Conservation (phyloP, 1,140 invertebrate genomes). For the Latrodectus geometricus region DNA sequence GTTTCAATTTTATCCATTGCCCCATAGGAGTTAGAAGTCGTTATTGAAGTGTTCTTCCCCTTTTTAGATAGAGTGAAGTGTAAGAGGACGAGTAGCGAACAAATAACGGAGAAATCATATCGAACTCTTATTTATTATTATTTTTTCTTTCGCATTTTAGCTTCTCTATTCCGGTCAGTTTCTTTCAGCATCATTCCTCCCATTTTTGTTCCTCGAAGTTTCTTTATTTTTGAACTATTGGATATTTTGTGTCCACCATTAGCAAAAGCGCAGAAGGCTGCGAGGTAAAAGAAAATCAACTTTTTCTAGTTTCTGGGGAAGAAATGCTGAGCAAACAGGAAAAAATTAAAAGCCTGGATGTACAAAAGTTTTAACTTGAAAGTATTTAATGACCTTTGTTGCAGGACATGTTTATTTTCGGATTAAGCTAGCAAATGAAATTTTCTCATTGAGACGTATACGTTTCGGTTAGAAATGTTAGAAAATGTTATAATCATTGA, state of each 20-base stretch:
- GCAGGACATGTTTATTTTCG: no score
- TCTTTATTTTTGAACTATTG: conserved; percentile 27
- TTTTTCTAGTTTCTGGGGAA: no score
- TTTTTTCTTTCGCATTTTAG: neutral
- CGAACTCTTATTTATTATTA: neutral
- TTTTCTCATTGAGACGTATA: no score
- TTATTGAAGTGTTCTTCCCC: conserved; percentile 40
- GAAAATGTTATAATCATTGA: no score
- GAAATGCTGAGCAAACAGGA: no score
- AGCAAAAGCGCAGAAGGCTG: neutral
- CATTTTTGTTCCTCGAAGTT: neutral
- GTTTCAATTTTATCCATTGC: neutral
- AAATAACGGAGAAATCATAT: conserved; percentile 42
- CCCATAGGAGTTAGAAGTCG: neutral
- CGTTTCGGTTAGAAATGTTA: no score
- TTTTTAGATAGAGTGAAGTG: conserved; percentile 27
- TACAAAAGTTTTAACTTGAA: no score
- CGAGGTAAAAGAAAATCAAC: no score
- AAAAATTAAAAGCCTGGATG: no score
- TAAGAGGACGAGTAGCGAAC: conserved; percentile 28
- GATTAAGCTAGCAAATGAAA: no score
- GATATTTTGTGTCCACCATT: conserved; percentile 5
- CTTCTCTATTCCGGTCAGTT: neutral
- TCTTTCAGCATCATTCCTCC: neutral
- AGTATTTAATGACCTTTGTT: no score